These are phyloP conservation scores for Meteorus colon DNA, from an alignment of 2,888 invertebrate genomes.

Conservation along the genomic window DNA sequence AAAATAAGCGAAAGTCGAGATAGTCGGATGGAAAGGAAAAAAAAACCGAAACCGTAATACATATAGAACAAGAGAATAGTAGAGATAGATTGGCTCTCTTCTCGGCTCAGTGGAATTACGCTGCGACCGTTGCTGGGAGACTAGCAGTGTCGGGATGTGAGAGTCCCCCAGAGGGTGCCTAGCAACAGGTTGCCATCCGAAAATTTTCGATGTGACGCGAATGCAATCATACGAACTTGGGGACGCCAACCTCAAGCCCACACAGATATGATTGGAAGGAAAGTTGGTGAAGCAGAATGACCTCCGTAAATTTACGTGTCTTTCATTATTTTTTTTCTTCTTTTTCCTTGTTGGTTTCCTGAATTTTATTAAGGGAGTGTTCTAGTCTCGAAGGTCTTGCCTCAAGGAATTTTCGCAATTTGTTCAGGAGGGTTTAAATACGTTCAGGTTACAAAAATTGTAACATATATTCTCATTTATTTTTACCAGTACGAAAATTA, in stretches of 20 bases:
- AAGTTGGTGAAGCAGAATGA: not conserved
- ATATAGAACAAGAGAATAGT: not conserved
- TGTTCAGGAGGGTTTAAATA: no score
- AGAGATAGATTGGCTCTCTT: slow-evolving; percentile 31
- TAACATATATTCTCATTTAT: no score
- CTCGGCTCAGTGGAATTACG: slow-evolving; percentile 34
- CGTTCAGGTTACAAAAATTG: no score
- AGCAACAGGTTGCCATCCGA: slow-evolving; percentile 70
- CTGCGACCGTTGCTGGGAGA: slow-evolving; percentile 44
- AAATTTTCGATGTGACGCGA: slow-evolving; percentile 55
- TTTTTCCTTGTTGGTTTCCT: not conserved
- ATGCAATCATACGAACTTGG: not conserved
- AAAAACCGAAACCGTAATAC: not conserved
- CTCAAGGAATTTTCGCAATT: no score
- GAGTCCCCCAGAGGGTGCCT: slow-evolving; percentile 65
- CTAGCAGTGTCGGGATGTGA: slow-evolving; percentile 52
- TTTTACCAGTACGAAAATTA: no score
- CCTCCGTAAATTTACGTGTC: not conserved
- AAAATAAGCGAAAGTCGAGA: not conserved
- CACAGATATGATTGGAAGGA: not conserved
- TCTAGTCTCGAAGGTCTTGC: no score
- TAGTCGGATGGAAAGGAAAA: not conserved
- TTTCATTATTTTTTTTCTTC: not conserved
- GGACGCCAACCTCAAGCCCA: slow-evolving; percentile 12
- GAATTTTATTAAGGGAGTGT: no score